phyloP scores from a whole-genome alignment of 1,140 invertebrate genomes.

The Drepana arcuata region DNA sequence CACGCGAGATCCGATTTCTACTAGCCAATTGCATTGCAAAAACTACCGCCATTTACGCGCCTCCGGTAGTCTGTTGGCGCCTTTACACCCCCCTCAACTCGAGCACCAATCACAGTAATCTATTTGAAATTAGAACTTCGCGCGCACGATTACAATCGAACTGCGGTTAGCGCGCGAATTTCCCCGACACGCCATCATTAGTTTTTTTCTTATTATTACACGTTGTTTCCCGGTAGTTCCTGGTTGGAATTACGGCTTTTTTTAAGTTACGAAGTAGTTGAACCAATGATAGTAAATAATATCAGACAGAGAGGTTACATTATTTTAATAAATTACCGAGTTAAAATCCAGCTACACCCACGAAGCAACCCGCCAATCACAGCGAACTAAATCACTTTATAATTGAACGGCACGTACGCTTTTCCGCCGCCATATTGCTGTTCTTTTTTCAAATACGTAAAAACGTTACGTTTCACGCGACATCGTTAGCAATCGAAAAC shows the following conservation, averaged over 20 bases:
- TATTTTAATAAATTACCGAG: too few relatives aligned
- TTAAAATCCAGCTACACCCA: too few relatives aligned
- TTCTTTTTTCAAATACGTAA: constrained; percentile 8
- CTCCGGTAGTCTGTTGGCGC: constrained; percentile 23
- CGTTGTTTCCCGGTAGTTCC: too few relatives aligned
- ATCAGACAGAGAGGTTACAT: too few relatives aligned
- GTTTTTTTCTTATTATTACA: constrained; percentile 7
- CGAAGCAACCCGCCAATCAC: too few relatives aligned
- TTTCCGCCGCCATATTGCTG: too few relatives aligned
- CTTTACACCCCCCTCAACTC: constrained; percentile 9
- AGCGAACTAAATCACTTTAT: too few relatives aligned
- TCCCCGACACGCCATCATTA: constrained; percentile 12
- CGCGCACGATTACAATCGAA: constrained; percentile 22
- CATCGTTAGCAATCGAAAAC: constrained; percentile 16
- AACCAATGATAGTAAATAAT: too few relatives aligned
- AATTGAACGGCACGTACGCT: too few relatives aligned
- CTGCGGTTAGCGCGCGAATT: constrained; percentile 18
- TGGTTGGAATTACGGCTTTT: too few relatives aligned
- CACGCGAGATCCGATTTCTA: constrained; percentile 25
- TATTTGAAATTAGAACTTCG: constrained; percentile 39
- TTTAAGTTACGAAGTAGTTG: too few relatives aligned
- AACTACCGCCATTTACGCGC: constrained; percentile 26
- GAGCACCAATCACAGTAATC: constrained; percentile 39
- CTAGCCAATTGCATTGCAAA: constrained; percentile 21
- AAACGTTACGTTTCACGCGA: constrained; percentile 14